Conservation (phyloP, 64 coral and sea anemone species). For the Stylophora pistillata region DNA sequence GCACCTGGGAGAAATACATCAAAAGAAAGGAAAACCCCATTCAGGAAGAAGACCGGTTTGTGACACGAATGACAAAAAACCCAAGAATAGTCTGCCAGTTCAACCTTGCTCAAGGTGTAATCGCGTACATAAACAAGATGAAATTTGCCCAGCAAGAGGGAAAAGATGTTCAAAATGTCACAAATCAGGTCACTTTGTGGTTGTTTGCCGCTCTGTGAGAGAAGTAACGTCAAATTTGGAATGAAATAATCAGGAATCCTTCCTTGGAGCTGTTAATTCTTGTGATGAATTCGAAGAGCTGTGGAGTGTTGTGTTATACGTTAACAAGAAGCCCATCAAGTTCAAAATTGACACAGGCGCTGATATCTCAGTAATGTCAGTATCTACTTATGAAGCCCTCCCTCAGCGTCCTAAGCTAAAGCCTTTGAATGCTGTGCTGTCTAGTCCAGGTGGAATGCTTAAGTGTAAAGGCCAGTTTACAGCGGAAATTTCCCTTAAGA, state of each 20-base stretch:
- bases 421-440: not conserved
- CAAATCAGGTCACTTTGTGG: constrained; percentile 26
- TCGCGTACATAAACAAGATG: constrained; percentile 1
- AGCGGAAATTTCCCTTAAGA: not conserved
- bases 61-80: not conserved
- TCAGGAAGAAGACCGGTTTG: not conserved
- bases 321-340: constrained; percentile 1
- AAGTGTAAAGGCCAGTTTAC: constrained; percentile 14
- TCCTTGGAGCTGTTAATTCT: not conserved
- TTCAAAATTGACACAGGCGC: constrained; percentile 16
- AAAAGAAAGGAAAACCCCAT: not conserved
- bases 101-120: not conserved
- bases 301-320: constrained; percentile 21
- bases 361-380: constrained; percentile 16
- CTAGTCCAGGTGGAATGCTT: constrained; percentile 6
- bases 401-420: not conserved
- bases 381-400: constrained; percentile 3
- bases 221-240: not conserved
- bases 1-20: constrained; percentile 5
- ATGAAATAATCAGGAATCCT: not conserved
- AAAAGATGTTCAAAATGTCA: constrained; percentile 33
- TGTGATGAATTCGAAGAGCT: not conserved
- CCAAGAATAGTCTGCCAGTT: not conserved
- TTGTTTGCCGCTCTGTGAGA: constrained; percentile 12
- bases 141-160: constrained; percentile 28